Evolutionary conservation across 2,888 invertebrate genomes (phyloP).

Genomic region (Himalopsyche anomala): DNA sequence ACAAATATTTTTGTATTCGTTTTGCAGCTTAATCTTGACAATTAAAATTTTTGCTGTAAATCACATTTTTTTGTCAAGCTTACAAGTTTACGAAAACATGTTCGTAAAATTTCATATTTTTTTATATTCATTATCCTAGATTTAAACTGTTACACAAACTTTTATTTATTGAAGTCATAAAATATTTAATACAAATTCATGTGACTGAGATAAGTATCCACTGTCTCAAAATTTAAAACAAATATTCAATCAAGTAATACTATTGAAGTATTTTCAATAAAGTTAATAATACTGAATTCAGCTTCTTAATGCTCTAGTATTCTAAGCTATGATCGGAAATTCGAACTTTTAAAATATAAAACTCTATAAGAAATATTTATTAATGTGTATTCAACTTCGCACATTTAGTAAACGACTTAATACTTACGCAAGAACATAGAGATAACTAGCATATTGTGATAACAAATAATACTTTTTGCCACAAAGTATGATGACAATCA

Average conservation of each 20-base stretch:
- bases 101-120: neutral
- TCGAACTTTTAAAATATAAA: neutral
- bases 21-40: neutral
- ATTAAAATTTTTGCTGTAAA: neutral
- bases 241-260: neutral
- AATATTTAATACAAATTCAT: too few relatives aligned
- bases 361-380: too few relatives aligned
- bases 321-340: neutral
- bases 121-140: neutral
- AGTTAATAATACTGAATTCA: too few relatives aligned
- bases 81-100: neutral
- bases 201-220: neutral
- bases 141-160: neutral
- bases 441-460: too few relatives aligned
- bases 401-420: too few relatives aligned
- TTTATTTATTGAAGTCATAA: neutral
- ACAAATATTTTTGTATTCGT: constrained; percentile 2
- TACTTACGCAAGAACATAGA: too few relatives aligned
- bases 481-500: too few relatives aligned
- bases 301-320: neutral
- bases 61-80: neutral
- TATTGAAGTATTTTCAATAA: neutral
- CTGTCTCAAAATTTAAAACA: neutral
- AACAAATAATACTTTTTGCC: too few relatives aligned
- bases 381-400: too few relatives aligned